Percentiles rank a stretch among this genome's conserved stretches.
These are phyloP conservation scores for Galerucella pusilla DNA, from an alignment of 2,888 invertebrate genomes.

Conservation along the genomic window DNA sequence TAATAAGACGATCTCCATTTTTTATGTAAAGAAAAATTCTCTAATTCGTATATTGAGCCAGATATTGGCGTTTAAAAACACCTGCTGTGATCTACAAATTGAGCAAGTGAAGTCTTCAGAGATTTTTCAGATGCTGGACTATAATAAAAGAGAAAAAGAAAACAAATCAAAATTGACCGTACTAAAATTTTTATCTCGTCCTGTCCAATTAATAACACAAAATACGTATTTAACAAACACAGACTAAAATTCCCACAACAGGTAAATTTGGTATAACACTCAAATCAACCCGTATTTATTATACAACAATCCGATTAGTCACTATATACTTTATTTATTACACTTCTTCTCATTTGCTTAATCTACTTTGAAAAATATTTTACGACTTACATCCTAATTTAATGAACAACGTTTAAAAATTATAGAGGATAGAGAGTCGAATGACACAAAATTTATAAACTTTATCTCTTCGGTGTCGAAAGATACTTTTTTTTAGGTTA, in stretches of 20 bases:
- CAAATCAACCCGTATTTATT: constrained; percentile 24
- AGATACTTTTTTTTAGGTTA: neutral
- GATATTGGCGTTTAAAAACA: too few species aligned
- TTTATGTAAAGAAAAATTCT: too few species aligned
- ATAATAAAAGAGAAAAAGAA: too few species aligned
- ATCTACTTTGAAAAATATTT: constrained; percentile 40
- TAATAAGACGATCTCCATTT: too few species aligned
- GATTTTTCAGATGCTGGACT: too few species aligned
- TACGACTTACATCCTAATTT: constrained; percentile 30
- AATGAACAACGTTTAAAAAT: constrained; percentile 16
- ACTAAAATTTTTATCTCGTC: neutral
- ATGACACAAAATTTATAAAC: constrained; percentile 1
- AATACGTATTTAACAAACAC: constrained; percentile 23
- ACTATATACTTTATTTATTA: constrained; percentile 28
- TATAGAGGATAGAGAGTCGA: neutral
- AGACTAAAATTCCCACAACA: constrained; percentile 30
- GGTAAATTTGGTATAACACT: constrained; percentile 21
- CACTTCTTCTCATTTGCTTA: constrained; percentile 35
- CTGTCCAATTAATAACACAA: constrained; percentile 24
- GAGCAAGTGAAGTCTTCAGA: too few species aligned
- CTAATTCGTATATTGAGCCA: too few species aligned
- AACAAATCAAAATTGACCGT: neutral
- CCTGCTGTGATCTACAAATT: too few species aligned
- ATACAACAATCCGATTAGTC: constrained; percentile 30
- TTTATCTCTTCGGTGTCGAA: neutral